A percentile compares a stretch with the other conserved stretches of the same genome.
phyloP scores from a whole-genome alignment of 2,113 vertebrate species.

The Leptosomus discolor region DNA sequence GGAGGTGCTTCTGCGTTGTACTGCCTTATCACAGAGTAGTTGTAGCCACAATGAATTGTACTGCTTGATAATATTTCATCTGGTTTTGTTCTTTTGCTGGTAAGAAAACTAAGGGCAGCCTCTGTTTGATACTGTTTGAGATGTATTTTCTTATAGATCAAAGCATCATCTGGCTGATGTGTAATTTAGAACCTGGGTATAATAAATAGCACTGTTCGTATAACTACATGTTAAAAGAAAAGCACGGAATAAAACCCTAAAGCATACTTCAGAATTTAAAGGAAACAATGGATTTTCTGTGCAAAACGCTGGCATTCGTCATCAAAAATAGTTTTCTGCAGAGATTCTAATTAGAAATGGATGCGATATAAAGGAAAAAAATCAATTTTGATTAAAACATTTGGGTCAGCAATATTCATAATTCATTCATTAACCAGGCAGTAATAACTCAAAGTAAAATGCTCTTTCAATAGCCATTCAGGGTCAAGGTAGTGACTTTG shows the following conservation, averaged over 20 bases:
- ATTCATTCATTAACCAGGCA: background rate
- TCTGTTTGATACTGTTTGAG: background rate
- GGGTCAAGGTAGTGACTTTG: background rate
- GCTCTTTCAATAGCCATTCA: background rate
- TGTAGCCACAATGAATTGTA: fast-evolving
- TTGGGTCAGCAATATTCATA: background rate
- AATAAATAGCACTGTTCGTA: background rate
- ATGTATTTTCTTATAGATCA: background rate
- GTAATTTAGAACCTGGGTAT: background rate
- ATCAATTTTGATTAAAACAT: background rate
- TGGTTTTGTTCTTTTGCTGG: background rate
- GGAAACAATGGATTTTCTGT: background rate
- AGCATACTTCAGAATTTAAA: background rate
- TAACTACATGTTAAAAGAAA: background rate
- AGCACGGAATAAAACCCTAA: background rate
- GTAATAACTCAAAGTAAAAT: background rate
- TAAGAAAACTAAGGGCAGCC: background rate
- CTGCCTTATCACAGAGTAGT: fast-evolving
- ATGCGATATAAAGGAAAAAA: fast-evolving
- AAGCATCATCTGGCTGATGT: fast-evolving
- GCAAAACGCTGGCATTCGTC: background rate
- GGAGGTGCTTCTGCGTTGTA: background rate
- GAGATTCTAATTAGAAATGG: background rate
- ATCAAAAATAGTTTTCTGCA: background rate
- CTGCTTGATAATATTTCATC: background rate